A percentile compares a stretch with the other conserved stretches of the same genome.
These are phyloP conservation scores for Bursaphelenchus okinawaensis DNA, from an alignment of 2,888 invertebrate species.

Conservation along the genomic window DNA sequence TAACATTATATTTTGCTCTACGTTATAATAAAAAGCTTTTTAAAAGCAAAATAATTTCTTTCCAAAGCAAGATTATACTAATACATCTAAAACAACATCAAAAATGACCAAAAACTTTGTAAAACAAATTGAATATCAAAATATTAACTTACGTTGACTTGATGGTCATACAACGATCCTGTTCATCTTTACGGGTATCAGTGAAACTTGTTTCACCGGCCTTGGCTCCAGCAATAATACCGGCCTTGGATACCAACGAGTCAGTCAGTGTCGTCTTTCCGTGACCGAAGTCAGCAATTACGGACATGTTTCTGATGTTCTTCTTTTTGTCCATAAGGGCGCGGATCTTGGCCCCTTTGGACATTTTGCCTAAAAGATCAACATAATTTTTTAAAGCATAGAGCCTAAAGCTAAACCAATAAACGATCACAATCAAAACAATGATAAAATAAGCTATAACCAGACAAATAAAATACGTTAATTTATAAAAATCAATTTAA, in stretches of 20 bases:
- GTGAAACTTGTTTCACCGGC: conserved; percentile 99
- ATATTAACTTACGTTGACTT: conserved; percentile 84
- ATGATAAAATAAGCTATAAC: no score
- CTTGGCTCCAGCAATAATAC: conserved; percentile 96
- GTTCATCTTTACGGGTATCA: conserved; percentile 98
- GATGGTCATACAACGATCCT: conserved; percentile 99
- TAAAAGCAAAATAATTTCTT: background rate
- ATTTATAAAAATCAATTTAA: no score
- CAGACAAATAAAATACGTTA: no score
- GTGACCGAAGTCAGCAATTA: conserved; percentile 99
- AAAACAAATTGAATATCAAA: background rate
- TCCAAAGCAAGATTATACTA: no score
- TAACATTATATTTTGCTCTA: background rate
- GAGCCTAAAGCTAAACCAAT: no score
- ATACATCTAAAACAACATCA: background rate
- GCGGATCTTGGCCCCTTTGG: conserved; percentile 99
- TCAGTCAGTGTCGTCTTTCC: conserved; percentile 90
- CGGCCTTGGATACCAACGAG: conserved; percentile 97
- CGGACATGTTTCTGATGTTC: conserved; percentile 99
- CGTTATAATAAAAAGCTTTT: background rate
- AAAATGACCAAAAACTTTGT: background rate
- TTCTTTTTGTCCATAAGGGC: conserved; percentile 98
- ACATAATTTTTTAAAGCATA: no score
- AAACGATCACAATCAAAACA: no score
- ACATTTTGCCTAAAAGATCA: no score